A percentile compares a stretch with the other conserved stretches of the same genome.
Conservation (phyloP, 2,888 invertebrate genomes). For the Brassicogethes aeneus region DNA sequence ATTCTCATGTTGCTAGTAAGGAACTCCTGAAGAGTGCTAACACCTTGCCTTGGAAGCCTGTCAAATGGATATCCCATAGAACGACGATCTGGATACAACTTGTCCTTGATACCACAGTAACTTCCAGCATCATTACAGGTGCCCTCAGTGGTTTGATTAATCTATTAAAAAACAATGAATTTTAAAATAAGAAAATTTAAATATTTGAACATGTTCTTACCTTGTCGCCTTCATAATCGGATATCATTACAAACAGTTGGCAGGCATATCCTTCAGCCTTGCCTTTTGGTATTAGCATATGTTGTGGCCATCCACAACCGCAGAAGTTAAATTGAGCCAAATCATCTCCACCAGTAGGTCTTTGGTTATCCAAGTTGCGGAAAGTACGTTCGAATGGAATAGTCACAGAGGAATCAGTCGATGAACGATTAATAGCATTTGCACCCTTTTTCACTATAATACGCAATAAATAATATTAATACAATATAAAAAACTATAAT, state of each 20-base stretch:
- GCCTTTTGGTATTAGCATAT: slow-evolving; percentile 70
- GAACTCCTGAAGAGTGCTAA: slow-evolving; percentile 55
- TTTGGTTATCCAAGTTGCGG: slow-evolving; percentile 55
- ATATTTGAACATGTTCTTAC: slow-evolving; percentile 34
- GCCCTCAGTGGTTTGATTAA: slow-evolving; percentile 47
- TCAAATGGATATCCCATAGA: slow-evolving; percentile 83
- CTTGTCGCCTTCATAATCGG: slow-evolving; percentile 59
- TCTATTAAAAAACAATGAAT: slow-evolving; percentile 29
- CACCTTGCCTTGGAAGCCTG: slow-evolving; percentile 49
- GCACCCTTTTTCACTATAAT: slow-evolving; percentile 55
- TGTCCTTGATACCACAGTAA: slow-evolving; percentile 71
- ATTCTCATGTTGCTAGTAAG: slow-evolving; percentile 63
- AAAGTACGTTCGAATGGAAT: slow-evolving; percentile 77
- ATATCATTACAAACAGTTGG: slow-evolving; percentile 70
- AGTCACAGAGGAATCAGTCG: slow-evolving; percentile 68
- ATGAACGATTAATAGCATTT: slow-evolving; percentile 57
- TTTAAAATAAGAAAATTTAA: not conserved
- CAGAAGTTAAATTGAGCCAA: slow-evolving; percentile 64
- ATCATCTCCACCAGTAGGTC: slow-evolving; percentile 50
- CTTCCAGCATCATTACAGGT: slow-evolving; percentile 65
- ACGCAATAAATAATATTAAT: not conserved
- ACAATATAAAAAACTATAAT: not conserved
- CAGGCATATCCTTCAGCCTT: slow-evolving; percentile 54
- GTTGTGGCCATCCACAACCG: slow-evolving; percentile 84
- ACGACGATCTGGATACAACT: slow-evolving; percentile 69